Base-by-base conservation (phyloP, 2,797 vertebrate species). In the Phylloscopus collybita region DNA sequence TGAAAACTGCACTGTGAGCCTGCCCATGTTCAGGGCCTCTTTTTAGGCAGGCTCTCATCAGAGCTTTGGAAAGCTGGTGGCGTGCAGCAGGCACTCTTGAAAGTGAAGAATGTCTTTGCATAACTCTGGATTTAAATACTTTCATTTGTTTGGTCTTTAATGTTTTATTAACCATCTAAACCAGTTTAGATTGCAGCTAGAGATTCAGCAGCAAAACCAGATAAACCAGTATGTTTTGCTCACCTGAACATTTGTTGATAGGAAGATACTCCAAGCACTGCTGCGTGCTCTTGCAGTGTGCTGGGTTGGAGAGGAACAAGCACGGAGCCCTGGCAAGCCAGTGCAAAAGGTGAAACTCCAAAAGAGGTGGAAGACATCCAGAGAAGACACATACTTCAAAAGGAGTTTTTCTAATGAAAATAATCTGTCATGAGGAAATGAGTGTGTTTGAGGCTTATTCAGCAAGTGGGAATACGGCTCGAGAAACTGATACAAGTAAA, bases 401-500 rank as follows among this genome's bases (percentile, higher is more conserved):
- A 90, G 29, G 59, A 94, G 74, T n/a, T 86, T 62, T 70, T 85
- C 75, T 96, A 93, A 97, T 95, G 90, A 88, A 97, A 96, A 80
- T 71, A 85, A 95, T 94, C 57, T 23, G 38, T 94, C 79, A 66
- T 18, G 78, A 95, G 94, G 94, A 94, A 96, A 94, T 93, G 75
- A 93, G 61, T 34, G 27, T 82, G 54, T 88, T 86, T 82, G 83
- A 92, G 61, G 70, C 20, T 86, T 86, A 59, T 93, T 96, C 88
- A 88, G 73, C 7, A 25, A 91, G 73, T 74, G 75, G 62, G 66
- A 94, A 65, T 78, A 57, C 40, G 73, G 49, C 44, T 86, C 0
- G 1, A 95, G 88, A 91, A 92, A 90, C n/a, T 44, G 57, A 88
- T 95, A 56, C 32, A 84, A 82, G 75, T 73, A 92, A 93, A 90